Conservation (phyloP, 2,888 invertebrate genomes). For the Andricus quercusramuli region DNA sequence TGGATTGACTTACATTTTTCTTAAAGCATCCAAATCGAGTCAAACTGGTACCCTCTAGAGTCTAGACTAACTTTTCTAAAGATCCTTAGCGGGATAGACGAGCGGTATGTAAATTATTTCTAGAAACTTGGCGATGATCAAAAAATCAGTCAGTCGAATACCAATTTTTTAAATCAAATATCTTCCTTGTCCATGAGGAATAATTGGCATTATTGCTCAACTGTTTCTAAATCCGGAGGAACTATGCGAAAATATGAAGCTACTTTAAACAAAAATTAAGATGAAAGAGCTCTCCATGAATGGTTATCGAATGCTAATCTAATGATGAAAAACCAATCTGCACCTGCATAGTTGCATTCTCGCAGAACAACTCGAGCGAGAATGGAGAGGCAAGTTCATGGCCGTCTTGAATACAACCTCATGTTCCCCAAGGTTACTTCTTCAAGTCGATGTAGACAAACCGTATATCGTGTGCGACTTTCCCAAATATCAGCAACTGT, state of each 20-base stretch:
- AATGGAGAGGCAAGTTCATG: constrained; percentile 45
- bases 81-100: no score
- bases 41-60: no score
- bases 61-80: no score
- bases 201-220: no score
- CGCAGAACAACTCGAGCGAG: constrained; percentile 22
- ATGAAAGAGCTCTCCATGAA: neutral
- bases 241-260: neutral
- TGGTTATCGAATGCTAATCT: neutral
- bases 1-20: no score
- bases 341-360: constrained; percentile 22
- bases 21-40: no score
- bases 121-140: no score
- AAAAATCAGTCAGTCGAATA: no score
- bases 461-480: neutral
- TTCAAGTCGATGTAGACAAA: constrained; percentile 38
- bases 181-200: no score
- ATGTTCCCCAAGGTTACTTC: constrained; percentile 36
- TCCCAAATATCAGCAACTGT: constrained; percentile 15
- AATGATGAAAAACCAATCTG: constrained; percentile 11
- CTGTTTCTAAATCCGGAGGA: no score
- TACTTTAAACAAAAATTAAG: neutral
- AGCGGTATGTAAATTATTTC: no score
- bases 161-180: no score
- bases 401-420: constrained; percentile 32